Base-by-base conservation (phyloP, 2,113 vertebrate genomes). In the Sclerurus mexicanus region DNA sequence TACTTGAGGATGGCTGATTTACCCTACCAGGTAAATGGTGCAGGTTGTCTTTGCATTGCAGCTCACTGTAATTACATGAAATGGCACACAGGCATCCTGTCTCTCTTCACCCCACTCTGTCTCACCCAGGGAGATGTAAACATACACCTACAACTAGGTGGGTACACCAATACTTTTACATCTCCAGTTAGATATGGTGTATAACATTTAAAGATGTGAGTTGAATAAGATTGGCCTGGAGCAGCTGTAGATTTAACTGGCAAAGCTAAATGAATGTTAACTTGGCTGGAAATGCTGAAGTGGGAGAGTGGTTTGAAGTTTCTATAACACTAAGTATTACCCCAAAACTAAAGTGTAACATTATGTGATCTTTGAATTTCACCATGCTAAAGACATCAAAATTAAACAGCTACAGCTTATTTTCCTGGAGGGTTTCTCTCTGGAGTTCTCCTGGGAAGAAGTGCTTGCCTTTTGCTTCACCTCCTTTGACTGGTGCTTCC, bases 1-100 rank as follows among this genome's bases (percentile, higher is more conserved):
- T 99, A 99, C 95, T 97, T 99, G 96, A 98, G 99, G 95, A 99
- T 99, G 99, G 98, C 99, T 72, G 99, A 99, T 95, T 98, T 99
- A 95, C 99, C 99, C 56, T 99, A 99, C 97, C 99, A 99, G 99
- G 99, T 99, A 98, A 91, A 35, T 71, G 14, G 12, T 84, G 28
- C 69, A 35, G 31, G 75, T 83, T 93, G 80, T 33, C 74, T 58
- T 85, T 93, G 24, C 11, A 0, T 39, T 90, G 49, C 46, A 27
- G 52, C 31, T 93, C 4, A 2, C 49, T 95, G 1, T 40, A 55
- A 72, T 71, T 77, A 15, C 1, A 0, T 67, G 68, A 44, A 93
- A 60, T 79, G 19, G 8, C 67, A 83, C 33, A 46, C 4, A 60
- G 49, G 50, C 58, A 9, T 72, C 52, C n/a, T 6, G 2, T 52